Base-by-base conservation (phyloP, 2,888 invertebrate genomes). In the Cheilosia vulpina region DNA sequence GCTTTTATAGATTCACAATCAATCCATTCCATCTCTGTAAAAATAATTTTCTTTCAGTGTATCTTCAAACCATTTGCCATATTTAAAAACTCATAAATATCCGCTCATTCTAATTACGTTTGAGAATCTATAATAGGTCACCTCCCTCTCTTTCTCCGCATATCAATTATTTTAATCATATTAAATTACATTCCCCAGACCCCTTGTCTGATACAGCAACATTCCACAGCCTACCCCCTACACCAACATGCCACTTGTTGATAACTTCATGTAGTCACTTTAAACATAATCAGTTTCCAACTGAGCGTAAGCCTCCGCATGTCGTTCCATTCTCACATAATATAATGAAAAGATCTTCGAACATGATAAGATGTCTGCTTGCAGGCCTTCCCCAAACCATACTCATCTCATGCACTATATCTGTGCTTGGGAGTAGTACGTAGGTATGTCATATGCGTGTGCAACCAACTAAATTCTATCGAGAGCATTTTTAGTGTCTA, bases 91-190 rank as follows among this genome's bases (percentile, higher is more conserved):
- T 2, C 9, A 6, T 7, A 7, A 31, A 9, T 31, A 17, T 68
- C 55, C 53, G 41, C 41, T 38, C 31, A 9, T 43, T 57, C 19
- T 73, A 73, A 63, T 77, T 77, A 60, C 68, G 45, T 77, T 50
- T 15, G 9, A 55, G 50, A 55, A 45, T 53, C 76, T 9, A 27
- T 63, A 78, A 78, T 78, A 47, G 77, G 68, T 78, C 77, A 78
- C 77, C 69, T 78, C 69, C 69, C 69, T 52, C 55, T 47, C 69
- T 69, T 58, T 31, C 31, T 31, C 31, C 31, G 31, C 62, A 69
- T 34, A 69, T 69, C 69, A 69, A 69, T 63, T 62, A 78, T 62
- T 53, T 45, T 45, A 69, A 69, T 45, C 62, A 77, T 69, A 78
- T 71, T 63, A 15, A 63, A 78, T 78, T 47, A 71, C 19, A 71